phyloP scores from a whole-genome alignment of 2,888 invertebrate genomes.

The Drosophila planitibia region DNA sequence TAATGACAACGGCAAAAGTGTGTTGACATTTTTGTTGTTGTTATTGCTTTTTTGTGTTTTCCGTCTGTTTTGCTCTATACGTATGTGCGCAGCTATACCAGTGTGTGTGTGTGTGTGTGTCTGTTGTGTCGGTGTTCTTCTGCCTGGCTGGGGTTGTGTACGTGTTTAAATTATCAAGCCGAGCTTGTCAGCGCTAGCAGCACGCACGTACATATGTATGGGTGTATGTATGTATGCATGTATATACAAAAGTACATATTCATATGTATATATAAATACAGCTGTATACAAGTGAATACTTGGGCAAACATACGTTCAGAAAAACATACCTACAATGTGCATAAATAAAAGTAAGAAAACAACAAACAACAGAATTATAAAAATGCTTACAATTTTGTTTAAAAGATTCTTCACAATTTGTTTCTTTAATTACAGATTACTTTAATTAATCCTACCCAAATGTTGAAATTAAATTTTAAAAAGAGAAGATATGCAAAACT shows the following conservation, averaged over 20 bases:
- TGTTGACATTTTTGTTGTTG: constrained; percentile 73
- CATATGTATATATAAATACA: constrained; percentile 20
- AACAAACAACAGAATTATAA: not conserved
- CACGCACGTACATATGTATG: constrained; percentile 57
- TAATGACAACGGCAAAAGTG: constrained; percentile 61
- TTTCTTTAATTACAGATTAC: not conserved
- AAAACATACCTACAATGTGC: constrained; percentile 15
- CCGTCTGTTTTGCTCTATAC: constrained; percentile 78
- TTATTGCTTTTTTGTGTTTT: constrained; percentile 51
- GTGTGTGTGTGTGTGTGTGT: constrained; percentile 9
- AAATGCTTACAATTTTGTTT: not conserved
- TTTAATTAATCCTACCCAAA: not conserved
- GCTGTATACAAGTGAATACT: constrained; percentile 22
- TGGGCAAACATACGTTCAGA: constrained; percentile 17
- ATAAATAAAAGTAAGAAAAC: not conserved
- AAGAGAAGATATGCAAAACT: not conserved
- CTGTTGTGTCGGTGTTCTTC: constrained; percentile 21
- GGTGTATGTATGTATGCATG: constrained; percentile 9
- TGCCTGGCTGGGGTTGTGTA: constrained; percentile 55
- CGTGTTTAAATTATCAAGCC: constrained; percentile 79
- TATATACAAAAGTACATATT: constrained; percentile 18
- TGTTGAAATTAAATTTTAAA: not conserved
- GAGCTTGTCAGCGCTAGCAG: constrained; percentile 69
- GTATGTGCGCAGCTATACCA: constrained; percentile 18
- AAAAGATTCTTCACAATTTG: not conserved